Base-by-base conservation (phyloP, 2,113 vertebrate genomes). In the Macrotus californicus region DNA sequence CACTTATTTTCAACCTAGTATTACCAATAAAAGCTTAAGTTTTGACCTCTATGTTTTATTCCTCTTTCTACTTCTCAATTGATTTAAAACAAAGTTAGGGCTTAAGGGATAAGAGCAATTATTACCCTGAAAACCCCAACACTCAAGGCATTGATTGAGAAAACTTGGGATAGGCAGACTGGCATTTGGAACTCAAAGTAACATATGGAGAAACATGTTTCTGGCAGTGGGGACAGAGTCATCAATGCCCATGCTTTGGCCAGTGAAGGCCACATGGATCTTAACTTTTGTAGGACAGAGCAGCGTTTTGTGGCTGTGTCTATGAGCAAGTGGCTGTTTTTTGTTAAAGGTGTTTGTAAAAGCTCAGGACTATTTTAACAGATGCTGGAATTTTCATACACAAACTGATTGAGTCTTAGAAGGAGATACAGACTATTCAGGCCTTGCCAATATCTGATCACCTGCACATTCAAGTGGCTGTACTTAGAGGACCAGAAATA, bases 81-180 rank as follows among this genome's bases (percentile, higher is more conserved):
- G 59, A 93, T 79, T 96, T 41, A 67, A 82, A 94, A 72, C 41
- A 77, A 61, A 56, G 9, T 29, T 80, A n/a, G 2, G 52, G 48
- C 54, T 86, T 77, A 61, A 7, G 15, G n/a, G 36, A 11, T 31
- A 22, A 86, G 13, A 86, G 26, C 24, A 77, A 83, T 92, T 43
- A 87, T 41, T 41, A 76, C 7, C 41, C 34, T 34, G 13, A 82
- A 87, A 77, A 76, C 16, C 31, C 69, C 48, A 72, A 64, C 59
- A 89, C n/a, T 83, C 41, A 87, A 41, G 18, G n/a, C 14, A 79
- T 52, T 46, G 46, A 72, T 73, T 73, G n/a, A 56, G 75, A 59
- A 93, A 48, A 31, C 31, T 70, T 34, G n/a, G 77, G 34, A 52
- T 3, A 56, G 19, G 11, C 26, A 22, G 79, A 39, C 21, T 14